Evolutionary conservation across 2,888 invertebrate species (phyloP), one percentile per base, ranked within the genome.

Genomic region (Xestia xanthographa): DNA sequence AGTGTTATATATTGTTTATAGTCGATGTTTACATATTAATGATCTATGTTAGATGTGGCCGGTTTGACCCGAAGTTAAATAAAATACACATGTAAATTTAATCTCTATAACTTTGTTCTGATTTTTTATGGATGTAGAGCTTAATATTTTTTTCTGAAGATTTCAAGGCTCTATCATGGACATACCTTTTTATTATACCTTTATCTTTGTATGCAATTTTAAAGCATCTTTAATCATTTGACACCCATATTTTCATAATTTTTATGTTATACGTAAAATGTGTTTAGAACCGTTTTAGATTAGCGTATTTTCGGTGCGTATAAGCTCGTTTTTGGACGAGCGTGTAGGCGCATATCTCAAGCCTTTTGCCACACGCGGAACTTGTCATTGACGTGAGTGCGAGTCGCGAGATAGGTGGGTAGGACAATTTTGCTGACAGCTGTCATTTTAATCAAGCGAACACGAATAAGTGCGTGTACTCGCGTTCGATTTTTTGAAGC

Each of bases 21-120:
- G 48, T 72, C 34, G 60, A 53, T 62, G 66, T 75, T 56, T 38
- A 79, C 17, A 38, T 79, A 38, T 60, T 34, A 62, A 67, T 56
- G n/a, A 63, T 41, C 14, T 65, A 38, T 50, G 14, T 62, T 43
- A 50, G 41, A 56, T 56, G 53, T 82, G 53, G 68, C 81, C 68
- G 22, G 29, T 65, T 56, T 22, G 50, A 75, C 50, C 65, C 65
- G 5, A 67, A 53, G 5, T 66, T 26, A 14, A 29, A 22, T 71
- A 29, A 17, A 66, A 43, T 62, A 53, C 11, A 29, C 8, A 38
- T 34, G 1, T 38, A 41, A 26, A 29, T 29, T 53, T 14, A 43
- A 62, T 22, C 22, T 14, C 53, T 14, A 22, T 29, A 41, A 68
- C 29, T 67, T 66, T 29, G 29, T 29, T 73, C 12, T 14, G 11